Conservation (phyloP, 2,888 invertebrate species). For the Platycnemis pennipes region DNA sequence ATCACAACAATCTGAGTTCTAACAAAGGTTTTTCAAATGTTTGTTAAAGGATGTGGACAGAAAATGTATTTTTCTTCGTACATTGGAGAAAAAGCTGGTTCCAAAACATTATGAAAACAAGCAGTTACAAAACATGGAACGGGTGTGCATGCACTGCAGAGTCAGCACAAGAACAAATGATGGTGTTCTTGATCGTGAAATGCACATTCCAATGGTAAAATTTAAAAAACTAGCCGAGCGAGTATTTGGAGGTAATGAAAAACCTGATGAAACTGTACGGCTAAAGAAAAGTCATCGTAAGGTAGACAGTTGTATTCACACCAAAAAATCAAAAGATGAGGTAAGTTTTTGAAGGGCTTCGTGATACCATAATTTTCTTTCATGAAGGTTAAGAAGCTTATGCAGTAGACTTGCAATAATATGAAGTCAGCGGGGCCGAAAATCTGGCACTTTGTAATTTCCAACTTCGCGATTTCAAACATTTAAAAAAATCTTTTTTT, state of each 20-base stretch:
- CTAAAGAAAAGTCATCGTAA: not conserved
- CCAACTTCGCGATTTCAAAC: too few relatives aligned
- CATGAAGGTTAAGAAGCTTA: too few relatives aligned
- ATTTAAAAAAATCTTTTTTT: too few relatives aligned
- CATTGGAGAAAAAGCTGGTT: not conserved
- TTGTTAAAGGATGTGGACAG: constrained; percentile 10
- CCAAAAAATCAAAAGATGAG: not conserved
- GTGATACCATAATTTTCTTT: too few relatives aligned
- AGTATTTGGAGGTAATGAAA: not conserved
- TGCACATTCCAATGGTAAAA: not conserved
- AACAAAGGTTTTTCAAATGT: not conserved
- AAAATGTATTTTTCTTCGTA: constrained; percentile 20
- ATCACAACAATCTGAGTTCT: not conserved
- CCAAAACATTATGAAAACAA: not conserved
- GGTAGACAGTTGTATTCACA: not conserved
- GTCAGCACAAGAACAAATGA: not conserved
- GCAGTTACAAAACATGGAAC: not conserved
- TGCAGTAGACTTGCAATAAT: too few relatives aligned
- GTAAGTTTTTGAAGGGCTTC: not conserved
- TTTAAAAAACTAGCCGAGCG: constrained; percentile 30
- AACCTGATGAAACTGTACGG: not conserved
- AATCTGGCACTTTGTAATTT: too few relatives aligned
- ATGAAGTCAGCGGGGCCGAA: too few relatives aligned
- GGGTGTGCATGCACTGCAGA: not conserved
- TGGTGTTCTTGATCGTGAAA: not conserved